phyloP scores from a whole-genome alignment of 2,797 vertebrate genomes.

The Coreius guichenoti region DNA sequence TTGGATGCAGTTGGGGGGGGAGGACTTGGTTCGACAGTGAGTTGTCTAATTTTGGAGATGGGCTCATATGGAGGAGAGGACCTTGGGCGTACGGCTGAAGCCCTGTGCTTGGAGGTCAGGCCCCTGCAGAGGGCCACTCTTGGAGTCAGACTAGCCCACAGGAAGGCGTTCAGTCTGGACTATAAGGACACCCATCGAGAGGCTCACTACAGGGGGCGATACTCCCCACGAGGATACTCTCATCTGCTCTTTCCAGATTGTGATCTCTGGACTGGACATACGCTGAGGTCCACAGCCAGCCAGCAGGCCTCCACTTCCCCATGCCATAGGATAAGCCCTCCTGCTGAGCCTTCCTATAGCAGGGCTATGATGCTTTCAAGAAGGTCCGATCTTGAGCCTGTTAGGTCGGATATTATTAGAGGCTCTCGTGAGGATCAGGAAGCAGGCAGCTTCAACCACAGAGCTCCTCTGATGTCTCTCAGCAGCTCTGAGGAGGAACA shows the following conservation, averaged over 20 bases:
- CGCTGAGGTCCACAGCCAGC: slow-evolving; percentile 54
- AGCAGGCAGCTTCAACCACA: neutral
- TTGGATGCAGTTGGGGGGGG: slow-evolving; percentile 49
- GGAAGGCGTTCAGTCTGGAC: slow-evolving; percentile 80
- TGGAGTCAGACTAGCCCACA: slow-evolving; percentile 67
- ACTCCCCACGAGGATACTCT: neutral
- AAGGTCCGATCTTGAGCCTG: neutral
- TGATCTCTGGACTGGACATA: neutral
- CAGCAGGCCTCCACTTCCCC: slow-evolving; percentile 35
- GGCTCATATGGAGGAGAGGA: slow-evolving; percentile 61
- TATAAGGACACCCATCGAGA: slow-evolving; percentile 59
- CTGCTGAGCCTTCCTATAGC: neutral
- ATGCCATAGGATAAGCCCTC: neutral
- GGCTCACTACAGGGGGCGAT: neutral
- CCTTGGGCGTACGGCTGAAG: slow-evolving; percentile 73
- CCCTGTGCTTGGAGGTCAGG: slow-evolving; percentile 74
- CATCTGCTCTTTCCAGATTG: neutral
- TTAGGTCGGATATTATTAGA: slow-evolving; percentile 16
- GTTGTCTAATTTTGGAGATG: slow-evolving; percentile 40
- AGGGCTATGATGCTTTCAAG: slow-evolving; percentile 1
- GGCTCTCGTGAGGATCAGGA: slow-evolving; percentile 32
- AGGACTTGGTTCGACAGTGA: slow-evolving; percentile 58
- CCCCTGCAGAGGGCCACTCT: slow-evolving; percentile 62
- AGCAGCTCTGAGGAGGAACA: slow-evolving; percentile 60
- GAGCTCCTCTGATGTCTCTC: slow-evolving; percentile 56